Base-by-base conservation (phyloP, 2,113 vertebrate species). In the Junco hyemalis region DNA sequence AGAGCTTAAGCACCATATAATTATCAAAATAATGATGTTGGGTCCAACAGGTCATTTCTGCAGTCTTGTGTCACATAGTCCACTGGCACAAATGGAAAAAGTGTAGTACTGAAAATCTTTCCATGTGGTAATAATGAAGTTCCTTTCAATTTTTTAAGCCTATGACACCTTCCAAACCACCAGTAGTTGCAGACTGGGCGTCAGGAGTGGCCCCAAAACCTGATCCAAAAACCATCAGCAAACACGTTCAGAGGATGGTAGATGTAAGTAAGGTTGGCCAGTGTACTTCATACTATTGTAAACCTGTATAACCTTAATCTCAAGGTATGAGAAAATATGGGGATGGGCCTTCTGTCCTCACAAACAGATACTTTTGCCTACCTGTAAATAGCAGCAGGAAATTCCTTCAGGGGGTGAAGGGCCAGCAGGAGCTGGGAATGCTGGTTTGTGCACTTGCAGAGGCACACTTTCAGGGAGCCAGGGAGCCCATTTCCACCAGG, bases 211-310 rank as follows among this genome's bases (percentile, higher is more conserved):
- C 99, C 81, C 99, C 99, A 50, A 99, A 99, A 96, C 99, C 99
- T 4, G 99, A 99, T 90, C 99, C 99, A 45, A 98, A 99, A 97
- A 99, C 99, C 64, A 98, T 99, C 95, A 99, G 99, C 97, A 99
- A 99, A 94, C 99, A 99, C 0, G 99, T 99, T 82, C 99, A 99
- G 97, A 98, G 99, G 94, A 99, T 99, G 99, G 99, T 99, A 94
- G 99, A 99, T 81, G 99, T 99, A 97, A 99, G 99, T 98, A 95
- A 65, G 63, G 31, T 10, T 70, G 40, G 53, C 47, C 47, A 4
- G 2, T 61, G 65, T 82, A 59, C 36, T 50, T 73, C 78, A 25
- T 6, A 0, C 45, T 42, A 9, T 12, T 59, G 11, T 36, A 12
- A 12, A 9, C 47, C 50, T 29, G 63, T 1, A 4, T 33, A 38